These are phyloP conservation scores for Hemithea aestivaria DNA, from an alignment of 2,888 invertebrate genomes.

Conservation along the genomic window DNA sequence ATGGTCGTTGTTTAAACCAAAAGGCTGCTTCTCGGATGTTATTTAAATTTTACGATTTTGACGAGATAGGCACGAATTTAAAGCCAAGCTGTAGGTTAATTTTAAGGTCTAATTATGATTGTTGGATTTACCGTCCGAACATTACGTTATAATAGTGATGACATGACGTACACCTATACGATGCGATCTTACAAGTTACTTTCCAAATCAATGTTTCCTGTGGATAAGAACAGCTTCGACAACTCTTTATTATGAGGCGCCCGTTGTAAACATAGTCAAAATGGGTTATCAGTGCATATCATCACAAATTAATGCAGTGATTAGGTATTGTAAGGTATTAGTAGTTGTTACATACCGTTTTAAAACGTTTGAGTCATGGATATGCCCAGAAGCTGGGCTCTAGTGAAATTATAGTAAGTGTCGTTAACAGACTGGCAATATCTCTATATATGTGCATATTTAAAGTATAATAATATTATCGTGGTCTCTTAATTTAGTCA, in stretches of 20 bases:
- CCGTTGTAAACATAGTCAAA: constrained; percentile 59
- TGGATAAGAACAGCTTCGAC: constrained; percentile 58
- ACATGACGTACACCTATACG: too few species aligned
- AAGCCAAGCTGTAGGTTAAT: constrained; percentile 76
- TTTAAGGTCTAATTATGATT: constrained; percentile 71
- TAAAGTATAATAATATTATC: constrained; percentile 64
- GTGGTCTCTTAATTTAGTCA: constrained; percentile 79
- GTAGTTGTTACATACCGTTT: constrained; percentile 75
- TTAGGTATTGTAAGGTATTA: constrained; percentile 78
- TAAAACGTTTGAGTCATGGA: constrained; percentile 74
- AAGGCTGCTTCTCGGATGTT: constrained; percentile 77
- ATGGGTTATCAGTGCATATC: constrained; percentile 78
- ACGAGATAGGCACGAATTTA: constrained; percentile 76
- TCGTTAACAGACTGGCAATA: constrained; percentile 77
- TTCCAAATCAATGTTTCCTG: constrained; percentile 55
- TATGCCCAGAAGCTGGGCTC: constrained; percentile 71
- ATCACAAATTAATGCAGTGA: constrained; percentile 78
- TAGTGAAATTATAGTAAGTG: constrained; percentile 77
- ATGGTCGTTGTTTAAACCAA: constrained; percentile 67
- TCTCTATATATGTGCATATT: constrained; percentile 75
- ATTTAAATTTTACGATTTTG: constrained; percentile 66
- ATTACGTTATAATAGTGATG: constrained; percentile 72
- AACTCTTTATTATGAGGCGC: constrained; percentile 52
- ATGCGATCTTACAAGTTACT: constrained; percentile 57
- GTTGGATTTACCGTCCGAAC: constrained; percentile 77